Conservation (phyloP, 53 echinoderm and acorn worm genomes). For the Paracentrotus lividus region DNA sequence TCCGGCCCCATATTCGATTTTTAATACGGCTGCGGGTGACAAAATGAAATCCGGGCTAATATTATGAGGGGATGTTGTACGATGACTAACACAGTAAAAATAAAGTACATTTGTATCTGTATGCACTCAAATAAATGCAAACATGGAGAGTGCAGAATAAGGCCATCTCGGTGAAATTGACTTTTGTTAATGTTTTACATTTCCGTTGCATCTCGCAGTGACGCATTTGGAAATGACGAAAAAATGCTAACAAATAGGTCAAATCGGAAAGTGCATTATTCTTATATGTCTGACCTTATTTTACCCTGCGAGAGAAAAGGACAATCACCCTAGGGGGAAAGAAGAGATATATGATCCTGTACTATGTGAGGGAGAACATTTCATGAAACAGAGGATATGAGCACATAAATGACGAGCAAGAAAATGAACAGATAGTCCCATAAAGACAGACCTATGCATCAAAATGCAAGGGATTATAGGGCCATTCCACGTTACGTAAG, state of each 20-base stretch:
- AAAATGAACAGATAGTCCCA: background rate
- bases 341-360: background rate
- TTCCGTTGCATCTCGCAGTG: background rate
- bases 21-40: background rate
- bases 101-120: background rate
- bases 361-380: background rate
- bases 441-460: too few species aligned
- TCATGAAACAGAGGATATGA: background rate
- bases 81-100: background rate
- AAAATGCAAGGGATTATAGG: too few species aligned
- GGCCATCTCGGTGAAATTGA: background rate
- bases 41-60: background rate
- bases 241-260: background rate
- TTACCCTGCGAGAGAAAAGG: background rate
- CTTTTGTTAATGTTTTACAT: background rate
- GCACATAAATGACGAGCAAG: background rate
- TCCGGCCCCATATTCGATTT: constrained; percentile 32
- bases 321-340: background rate
- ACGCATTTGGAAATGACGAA: background rate
- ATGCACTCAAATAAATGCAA: background rate
- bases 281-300: background rate
- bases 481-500: too few species aligned
- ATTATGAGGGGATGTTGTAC: constrained; percentile 25
- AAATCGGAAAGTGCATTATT: constrained; percentile 21
- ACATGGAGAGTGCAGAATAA: background rate